Evolutionary conservation across 2,797 vertebrate genomes (phyloP), one percentile per base, ranked within the genome.

Genomic region (Carapus acus): DNA sequence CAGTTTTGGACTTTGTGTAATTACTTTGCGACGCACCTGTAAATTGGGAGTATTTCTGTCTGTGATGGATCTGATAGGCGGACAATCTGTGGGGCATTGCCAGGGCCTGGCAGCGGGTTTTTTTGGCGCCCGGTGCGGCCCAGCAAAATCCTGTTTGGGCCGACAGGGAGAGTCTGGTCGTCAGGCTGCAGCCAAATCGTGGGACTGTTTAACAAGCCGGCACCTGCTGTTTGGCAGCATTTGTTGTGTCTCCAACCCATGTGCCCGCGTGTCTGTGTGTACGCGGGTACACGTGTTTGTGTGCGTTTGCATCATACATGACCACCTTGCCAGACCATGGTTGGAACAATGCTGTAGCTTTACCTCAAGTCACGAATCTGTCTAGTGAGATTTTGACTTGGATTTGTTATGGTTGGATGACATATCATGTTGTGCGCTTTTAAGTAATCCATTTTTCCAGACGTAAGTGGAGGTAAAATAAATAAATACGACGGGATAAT

Each of bases 161-260:
- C 73, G 61, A 71, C 54, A 22, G 58, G 45, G 61, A 71, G 46
- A 51, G 58, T 54, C 60, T 69, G 24, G 64, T 31, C 58, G 42
- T 69, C 20, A 52, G 62, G 67, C 71, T 74, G 48, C 9, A 55
- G 69, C 76, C 78, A 77, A 77, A 77, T 71, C 54, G 72, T 40
- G 69, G n/a, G 62, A 55, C 62, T 70, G 71, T 64, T 84, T 77
- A 81, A 76, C 73, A 70, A 70, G 67, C 66, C 60, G 19, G 71
- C 78, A 79, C 73, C 74, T 82, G 72, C 54, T 67, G 65, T 65
- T 57, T 62, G 58, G 69, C 29, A 48, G 63, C 33, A 38, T 38
- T 27, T 38, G 12, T 42, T 33, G 23, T 24, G 31, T 54, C 14
- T 44, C 14, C 17, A 8, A 7, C 16, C 4, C 16, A n/a, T 38